These are phyloP conservation scores for Megaptera novaeangliae DNA, from an alignment of 2,113 vertebrate species.

Conservation along the genomic window DNA sequence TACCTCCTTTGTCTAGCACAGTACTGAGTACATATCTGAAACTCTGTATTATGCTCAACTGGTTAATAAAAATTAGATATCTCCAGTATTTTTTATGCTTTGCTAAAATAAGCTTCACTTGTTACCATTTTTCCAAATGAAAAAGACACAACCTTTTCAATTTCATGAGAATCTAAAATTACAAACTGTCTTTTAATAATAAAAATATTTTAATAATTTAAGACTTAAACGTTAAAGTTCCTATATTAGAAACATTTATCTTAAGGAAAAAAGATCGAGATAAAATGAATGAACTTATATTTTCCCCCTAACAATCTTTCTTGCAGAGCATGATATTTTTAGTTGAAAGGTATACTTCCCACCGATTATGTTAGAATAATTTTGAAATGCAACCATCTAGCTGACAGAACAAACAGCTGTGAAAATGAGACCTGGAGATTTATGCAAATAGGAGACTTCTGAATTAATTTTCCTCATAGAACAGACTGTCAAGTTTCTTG, in stretches of 20 bases:
- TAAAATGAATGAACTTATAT: slow-evolving; percentile 49
- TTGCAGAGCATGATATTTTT: slow-evolving; percentile 78
- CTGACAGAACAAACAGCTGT: slow-evolving; percentile 85
- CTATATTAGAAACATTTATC: slow-evolving; percentile 12
- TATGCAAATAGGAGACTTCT: slow-evolving; percentile 81
- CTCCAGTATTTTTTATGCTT: background rate
- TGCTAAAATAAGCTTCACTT: slow-evolving; percentile 17
- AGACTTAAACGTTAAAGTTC: slow-evolving; percentile 23
- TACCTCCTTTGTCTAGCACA: background rate
- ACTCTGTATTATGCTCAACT: background rate
- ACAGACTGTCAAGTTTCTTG: slow-evolving; percentile 78
- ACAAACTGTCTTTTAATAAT: slow-evolving; percentile 18
- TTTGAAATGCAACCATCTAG: slow-evolving; percentile 81
- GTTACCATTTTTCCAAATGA: slow-evolving; percentile 30
- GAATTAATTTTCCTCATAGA: slow-evolving; percentile 81
- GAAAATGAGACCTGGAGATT: slow-evolving; percentile 81
- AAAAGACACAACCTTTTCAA: background rate
- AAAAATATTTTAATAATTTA: slow-evolving; percentile 43
- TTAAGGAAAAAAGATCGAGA: slow-evolving; percentile 56
- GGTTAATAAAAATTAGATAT: background rate
- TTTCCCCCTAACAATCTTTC: slow-evolving; percentile 51
- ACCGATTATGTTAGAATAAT: slow-evolving; percentile 83
- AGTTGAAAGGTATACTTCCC: slow-evolving; percentile 80
- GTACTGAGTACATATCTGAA: background rate
- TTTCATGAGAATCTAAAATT: slow-evolving; percentile 5